Conservation (phyloP, 2,888 invertebrate species). For the Cryptus armator region DNA sequence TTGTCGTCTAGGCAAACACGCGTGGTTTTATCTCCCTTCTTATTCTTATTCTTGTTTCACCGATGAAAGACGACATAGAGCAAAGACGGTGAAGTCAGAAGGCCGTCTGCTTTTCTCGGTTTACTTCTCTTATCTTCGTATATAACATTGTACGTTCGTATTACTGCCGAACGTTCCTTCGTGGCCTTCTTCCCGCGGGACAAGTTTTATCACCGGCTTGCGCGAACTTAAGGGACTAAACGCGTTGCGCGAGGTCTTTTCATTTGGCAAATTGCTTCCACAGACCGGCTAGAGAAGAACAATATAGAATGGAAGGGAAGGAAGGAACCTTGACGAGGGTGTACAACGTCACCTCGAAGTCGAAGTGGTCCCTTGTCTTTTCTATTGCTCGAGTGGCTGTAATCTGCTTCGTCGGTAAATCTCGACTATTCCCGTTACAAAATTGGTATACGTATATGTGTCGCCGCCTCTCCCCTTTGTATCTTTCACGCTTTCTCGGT, state of each 20-base stretch:
- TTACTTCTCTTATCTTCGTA: slow-evolving; percentile 2
- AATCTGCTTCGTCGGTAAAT: slow-evolving; percentile 34
- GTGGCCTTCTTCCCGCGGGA: slow-evolving; percentile 10
- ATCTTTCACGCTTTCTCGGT: background rate
- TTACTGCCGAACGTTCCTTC: background rate
- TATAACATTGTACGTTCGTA: background rate
- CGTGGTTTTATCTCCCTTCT: background rate
- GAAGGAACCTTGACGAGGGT: background rate
- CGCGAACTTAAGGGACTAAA: slow-evolving; percentile 3
- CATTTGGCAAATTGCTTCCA: slow-evolving; percentile 71
- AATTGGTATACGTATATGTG: slow-evolving; percentile 15
- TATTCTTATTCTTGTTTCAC: background rate
- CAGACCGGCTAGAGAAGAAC: background rate
- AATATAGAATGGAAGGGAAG: slow-evolving; percentile 7
- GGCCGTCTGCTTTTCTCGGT: background rate
- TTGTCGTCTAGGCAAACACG: slow-evolving; percentile 33
- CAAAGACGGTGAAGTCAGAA: background rate
- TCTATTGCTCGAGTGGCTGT: background rate
- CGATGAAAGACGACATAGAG: background rate
- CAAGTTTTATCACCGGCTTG: slow-evolving; percentile 46
- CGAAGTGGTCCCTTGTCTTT: slow-evolving; percentile 2
- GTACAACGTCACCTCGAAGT: background rate
- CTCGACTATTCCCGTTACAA: slow-evolving; percentile 13
- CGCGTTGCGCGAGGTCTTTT: slow-evolving; percentile 58
- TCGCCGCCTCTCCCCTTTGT: background rate